These are phyloP conservation scores for Ophion costatus DNA, from an alignment of 2,888 invertebrate genomes.

Conservation along the genomic window DNA sequence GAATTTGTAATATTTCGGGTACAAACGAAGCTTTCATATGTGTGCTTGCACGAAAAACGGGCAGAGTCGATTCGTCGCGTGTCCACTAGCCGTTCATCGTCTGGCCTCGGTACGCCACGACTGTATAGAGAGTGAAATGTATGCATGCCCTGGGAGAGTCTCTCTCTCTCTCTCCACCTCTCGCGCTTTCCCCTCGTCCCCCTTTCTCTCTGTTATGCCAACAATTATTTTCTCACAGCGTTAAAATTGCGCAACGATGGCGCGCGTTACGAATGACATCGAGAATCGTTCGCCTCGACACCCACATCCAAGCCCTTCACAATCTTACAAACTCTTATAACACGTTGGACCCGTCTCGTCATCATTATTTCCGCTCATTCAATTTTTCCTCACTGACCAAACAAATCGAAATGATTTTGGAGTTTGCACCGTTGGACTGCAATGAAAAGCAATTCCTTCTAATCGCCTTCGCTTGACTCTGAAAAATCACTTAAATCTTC, in stretches of 20 bases:
- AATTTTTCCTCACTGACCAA: too few species aligned
- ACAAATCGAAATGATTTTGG: too few species aligned
- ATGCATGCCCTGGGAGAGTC: conserved; percentile 29
- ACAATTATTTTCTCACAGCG: conserved; percentile 10
- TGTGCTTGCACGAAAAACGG: not conserved
- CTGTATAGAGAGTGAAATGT: conserved; percentile 20
- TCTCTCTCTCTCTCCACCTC: conserved; percentile 22
- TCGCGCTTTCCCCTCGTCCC: too few species aligned
- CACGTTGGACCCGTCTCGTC: too few species aligned
- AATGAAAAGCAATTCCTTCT: too few species aligned
- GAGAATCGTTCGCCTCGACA: conserved; percentile 7
- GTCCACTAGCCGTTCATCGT: conserved; percentile 54
- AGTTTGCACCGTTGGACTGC: too few species aligned
- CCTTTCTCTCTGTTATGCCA: too few species aligned
- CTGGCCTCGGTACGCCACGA: conserved; percentile 55
- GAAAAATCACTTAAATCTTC: too few species aligned
- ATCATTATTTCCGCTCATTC: not conserved
- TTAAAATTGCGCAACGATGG: conserved; percentile 62
- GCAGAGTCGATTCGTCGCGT: conserved; percentile 33
- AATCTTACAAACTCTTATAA: too few species aligned
- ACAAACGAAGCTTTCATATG: not conserved
- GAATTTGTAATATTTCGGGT: not conserved
- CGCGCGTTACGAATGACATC: conserved; percentile 60
- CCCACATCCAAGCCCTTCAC: too few species aligned
- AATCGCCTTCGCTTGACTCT: too few species aligned